Base-by-base conservation (phyloP, 1,140 invertebrate genomes). In the Brachionus koreanus region DNA sequence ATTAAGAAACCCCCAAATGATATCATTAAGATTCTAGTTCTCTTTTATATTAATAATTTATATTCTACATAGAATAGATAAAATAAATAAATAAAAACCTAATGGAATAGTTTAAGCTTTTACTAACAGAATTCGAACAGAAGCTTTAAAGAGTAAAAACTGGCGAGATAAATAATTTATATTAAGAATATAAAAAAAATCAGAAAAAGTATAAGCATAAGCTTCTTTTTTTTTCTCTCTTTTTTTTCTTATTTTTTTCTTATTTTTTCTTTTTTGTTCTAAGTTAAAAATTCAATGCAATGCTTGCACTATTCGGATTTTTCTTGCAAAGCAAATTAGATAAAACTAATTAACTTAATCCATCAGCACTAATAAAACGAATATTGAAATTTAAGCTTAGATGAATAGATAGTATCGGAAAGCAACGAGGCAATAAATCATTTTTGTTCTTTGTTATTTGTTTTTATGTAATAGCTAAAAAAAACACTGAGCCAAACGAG, bases 261-360 rank as follows among this genome's bases (percentile, higher is more conserved):
- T 35, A 35, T 67, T 67, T 35, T 16, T n/a, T 19, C 16, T 16
- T 67, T 29, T 25, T 69, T 69, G 13, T 29, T 69, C 37, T 7
- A 19, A 69, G 35, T 16, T 10, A 69, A 5, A 16, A 69, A 39
- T 69, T 37, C 35, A 13, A 69, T 29, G 25, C 25, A 33, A 33
- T 37, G 4, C 33, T 65, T 65, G 33, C 33, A 65, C 33, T 65
- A 10, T 35, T 65, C 33, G 25, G 4, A 9, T 33, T 12, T 65
- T 25, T 65, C 61, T 65, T 69, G 61, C 61, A 19, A 63, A 63
- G 61, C 33, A 69, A 69, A 69, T 69, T 42, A 69, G 65, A 69
- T 69, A 69, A 69, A 69, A 69, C 65, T 69, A 69, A 69, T 69
- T 69, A 69, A 42, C 65, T 69, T 69, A 37, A 69, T 69, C 65